Base-by-base conservation (phyloP, 1,140 invertebrate species). In the Penaeus indicus region DNA sequence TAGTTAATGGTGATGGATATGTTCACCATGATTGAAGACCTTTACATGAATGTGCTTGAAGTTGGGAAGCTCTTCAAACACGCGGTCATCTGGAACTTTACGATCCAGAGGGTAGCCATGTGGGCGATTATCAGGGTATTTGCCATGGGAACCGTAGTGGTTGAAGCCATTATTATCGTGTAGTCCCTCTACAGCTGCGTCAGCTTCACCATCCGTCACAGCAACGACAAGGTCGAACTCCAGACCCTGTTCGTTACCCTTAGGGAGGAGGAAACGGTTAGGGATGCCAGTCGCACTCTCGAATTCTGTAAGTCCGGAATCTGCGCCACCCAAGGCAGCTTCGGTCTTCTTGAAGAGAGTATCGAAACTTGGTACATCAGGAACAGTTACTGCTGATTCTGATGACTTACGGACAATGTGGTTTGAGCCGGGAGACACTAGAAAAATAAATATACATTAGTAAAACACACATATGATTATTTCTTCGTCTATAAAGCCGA, bases 291-390 rank as follows among this genome's bases (percentile, higher is more conserved):
- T 47, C n/a, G 77, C 85, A 62, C 85, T 86, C 32, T 47, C 78
- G 32, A 69, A 86, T 18, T 86, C 61, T 2, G 79, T 63, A 27
- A 81, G 85, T 19, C 79, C n/a, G 16, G 80, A n/a, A 0, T 80
- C 85, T 0, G 21, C 25, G 77, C 85, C 78, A 10, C 62, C 25
- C n/a, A 86, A 25, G 7, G 85, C 85, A 19, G 22, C 78, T 27
- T 86, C 62, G 60, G 85, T 32, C 63, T 69, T 81, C 0, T 80
- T 75, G 0, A 79, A 60, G 18, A 86, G 60, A 38, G 78, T 86
- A 22, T 86, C 54, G 62, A 86, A 63, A 38, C 85, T 86, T n/a
- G 85, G 85, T 22, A 86, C 64, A n/a, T 86, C 85, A 69, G 75
- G 77, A n/a, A 86, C 85, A 4, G 85, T 86, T 32, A 86, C 78